Base-by-base conservation (phyloP, 1,140 invertebrate genomes). In the Geopemphigus sp. region DNA sequence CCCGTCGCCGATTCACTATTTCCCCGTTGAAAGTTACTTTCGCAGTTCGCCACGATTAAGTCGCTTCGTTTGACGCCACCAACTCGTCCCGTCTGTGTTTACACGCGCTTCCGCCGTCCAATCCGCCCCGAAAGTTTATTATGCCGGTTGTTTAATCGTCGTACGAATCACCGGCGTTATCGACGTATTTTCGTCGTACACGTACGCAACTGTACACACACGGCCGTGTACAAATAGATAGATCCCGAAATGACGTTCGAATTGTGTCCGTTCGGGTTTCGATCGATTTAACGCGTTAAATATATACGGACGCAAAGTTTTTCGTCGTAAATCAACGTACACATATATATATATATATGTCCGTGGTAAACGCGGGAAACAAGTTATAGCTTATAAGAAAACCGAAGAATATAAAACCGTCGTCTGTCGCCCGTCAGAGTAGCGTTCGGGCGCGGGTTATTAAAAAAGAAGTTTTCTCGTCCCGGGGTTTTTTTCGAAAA, bases 361-460 rank as follows among this genome's bases (percentile, higher is more conserved):
- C n/a, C n/a, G n/a, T n/a, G n/a, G 6, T 1, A 61, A 61, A 11
- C 54, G 17, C n/a, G 6, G 19, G 54, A 22, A 22, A 57, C 63
- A 66, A 66, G 47, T 66, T n/a, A n/a, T n/a, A n/a, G n/a, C n/a
- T 22, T 66, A 45, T 66, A 45, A 47, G 32, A n/a, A n/a, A 68
- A 47, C 17, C 10, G 1, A 56, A 54, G 50, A 73, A 73, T n/a
- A 56, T n/a, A 22, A 54, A 73, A 54, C 24, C n/a, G 24, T 54
- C 22, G 70, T 73, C 70, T 73, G 17, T 56, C 29, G n/a, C 53
- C 53, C 24, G 10, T 56, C 50, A 47, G 50, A 11, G 29, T 61
- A 61, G n/a, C n/a, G n/a, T 19, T 19, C 11, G 3, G 8, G 11
- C n/a, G 6, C 54, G 70, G 8, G 50, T 56, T 73, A 56, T 73